phyloP scores from a whole-genome alignment of 2,113 vertebrate species.

The Acrocephalus kingi region DNA sequence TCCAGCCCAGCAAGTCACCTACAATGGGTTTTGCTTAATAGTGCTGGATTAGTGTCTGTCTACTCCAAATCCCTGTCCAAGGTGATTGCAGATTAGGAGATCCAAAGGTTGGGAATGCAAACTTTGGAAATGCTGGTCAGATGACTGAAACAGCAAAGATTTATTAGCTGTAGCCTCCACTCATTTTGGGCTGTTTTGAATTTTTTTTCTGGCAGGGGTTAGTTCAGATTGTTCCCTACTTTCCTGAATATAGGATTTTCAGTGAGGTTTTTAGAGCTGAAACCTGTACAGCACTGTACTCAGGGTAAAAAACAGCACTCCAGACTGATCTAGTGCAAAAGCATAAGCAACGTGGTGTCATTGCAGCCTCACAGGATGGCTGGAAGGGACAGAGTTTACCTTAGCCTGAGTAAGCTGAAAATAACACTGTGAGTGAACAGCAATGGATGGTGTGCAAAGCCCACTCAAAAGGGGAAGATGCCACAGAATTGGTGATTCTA shows the following conservation, averaged over 20 bases:
- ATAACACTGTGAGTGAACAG: neutral
- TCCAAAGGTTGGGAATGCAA: neutral
- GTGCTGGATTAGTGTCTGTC: neutral
- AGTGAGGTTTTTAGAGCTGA: neutral
- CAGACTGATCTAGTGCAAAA: neutral
- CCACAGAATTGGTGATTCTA: neutral
- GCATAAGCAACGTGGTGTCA: neutral
- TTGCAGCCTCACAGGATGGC: neutral
- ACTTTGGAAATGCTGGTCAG: neutral
- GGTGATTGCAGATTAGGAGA: neutral
- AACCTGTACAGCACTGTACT: neutral
- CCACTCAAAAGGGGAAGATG: neutral
- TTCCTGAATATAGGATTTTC: neutral
- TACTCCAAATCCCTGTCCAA: neutral
- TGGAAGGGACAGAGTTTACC: neutral
- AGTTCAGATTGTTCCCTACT: neutral
- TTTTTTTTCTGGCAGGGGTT: neutral
- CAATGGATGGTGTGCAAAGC: neutral
- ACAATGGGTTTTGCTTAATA: neutral
- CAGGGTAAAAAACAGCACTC: neutral
- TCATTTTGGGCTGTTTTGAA: neutral
- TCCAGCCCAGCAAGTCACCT: neutral
- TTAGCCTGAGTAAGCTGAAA: neutral
- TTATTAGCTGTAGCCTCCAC: neutral
- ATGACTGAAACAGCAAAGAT: neutral